Conservation (phyloP, 2,797 vertebrate species). For the Pogoniulus pusillus region DNA sequence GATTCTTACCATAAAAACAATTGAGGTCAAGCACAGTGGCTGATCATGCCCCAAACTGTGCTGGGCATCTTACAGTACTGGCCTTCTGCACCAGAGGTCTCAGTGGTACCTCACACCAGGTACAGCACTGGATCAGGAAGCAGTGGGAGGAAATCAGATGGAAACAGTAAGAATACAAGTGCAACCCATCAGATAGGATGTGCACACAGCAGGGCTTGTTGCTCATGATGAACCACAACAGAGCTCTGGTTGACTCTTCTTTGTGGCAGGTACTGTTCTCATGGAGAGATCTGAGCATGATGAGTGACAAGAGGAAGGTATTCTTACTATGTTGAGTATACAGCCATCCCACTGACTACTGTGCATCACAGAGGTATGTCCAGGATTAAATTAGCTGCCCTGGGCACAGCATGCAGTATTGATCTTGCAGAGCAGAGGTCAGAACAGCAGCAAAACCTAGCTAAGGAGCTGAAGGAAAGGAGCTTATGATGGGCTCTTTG, state of each 20-base stretch:
- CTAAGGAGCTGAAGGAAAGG: conserved; percentile 13
- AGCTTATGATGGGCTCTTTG: background rate
- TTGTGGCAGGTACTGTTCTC: background rate
- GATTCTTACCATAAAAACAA: background rate
- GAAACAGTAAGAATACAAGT: background rate
- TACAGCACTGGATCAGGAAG: background rate
- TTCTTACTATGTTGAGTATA: background rate
- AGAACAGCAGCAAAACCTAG: background rate
- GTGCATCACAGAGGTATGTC: background rate
- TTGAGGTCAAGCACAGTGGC: background rate
- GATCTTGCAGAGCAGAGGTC: background rate
- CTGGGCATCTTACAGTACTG: background rate
- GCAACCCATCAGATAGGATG: background rate
- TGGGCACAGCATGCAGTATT: background rate
- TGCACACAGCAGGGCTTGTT: background rate
- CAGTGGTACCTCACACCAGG: background rate
- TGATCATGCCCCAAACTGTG: background rate
- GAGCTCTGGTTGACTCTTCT: background rate
- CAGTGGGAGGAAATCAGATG: background rate
- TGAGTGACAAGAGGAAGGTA: background rate
- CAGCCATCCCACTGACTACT: background rate
- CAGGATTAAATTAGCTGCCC: conserved; percentile 4
- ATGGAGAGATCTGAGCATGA: background rate
- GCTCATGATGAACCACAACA: background rate
- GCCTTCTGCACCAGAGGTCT: background rate